phyloP scores from a whole-genome alignment of 2,797 vertebrate species.

The Gallinago stenura region DNA sequence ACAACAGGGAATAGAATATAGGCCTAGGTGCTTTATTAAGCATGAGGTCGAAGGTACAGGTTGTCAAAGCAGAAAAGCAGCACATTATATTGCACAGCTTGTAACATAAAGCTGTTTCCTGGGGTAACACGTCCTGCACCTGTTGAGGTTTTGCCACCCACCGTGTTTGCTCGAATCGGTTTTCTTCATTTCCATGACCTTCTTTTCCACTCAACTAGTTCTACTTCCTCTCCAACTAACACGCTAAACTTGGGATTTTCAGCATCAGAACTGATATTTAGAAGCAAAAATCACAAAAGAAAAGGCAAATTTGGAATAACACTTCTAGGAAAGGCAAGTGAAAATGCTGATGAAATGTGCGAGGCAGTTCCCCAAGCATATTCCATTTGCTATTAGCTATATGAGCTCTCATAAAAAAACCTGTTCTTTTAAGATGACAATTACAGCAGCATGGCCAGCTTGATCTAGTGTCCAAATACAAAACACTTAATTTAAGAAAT shows the following conservation, averaged over 20 bases:
- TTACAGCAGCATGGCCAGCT: not conserved
- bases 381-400: not conserved
- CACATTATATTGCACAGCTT: conserved; percentile 11
- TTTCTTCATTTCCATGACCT: conserved; percentile 1
- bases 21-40: conserved; percentile 68
- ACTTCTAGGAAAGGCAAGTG: not conserved
- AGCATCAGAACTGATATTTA: not conserved
- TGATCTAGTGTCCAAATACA: conserved; percentile 34
- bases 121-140: conserved; percentile 36
- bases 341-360: not conserved
- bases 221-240: not conserved
- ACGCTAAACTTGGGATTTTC: not conserved
- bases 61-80: not conserved
- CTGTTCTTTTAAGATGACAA: conserved; percentile 15
- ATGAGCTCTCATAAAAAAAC: not conserved
- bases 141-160: conserved; percentile 55
- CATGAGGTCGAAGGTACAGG: conserved; percentile 24
- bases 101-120: conserved; percentile 44
- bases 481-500: conserved; percentile 37
- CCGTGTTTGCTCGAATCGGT: not conserved
- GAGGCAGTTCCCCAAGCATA: not conserved
- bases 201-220: not conserved
- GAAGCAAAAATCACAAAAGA: not conserved
- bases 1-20: conserved; percentile 44
- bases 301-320: not conserved